Conservation (phyloP, 2,797 vertebrate genomes). For the Liasis olivaceus region DNA sequence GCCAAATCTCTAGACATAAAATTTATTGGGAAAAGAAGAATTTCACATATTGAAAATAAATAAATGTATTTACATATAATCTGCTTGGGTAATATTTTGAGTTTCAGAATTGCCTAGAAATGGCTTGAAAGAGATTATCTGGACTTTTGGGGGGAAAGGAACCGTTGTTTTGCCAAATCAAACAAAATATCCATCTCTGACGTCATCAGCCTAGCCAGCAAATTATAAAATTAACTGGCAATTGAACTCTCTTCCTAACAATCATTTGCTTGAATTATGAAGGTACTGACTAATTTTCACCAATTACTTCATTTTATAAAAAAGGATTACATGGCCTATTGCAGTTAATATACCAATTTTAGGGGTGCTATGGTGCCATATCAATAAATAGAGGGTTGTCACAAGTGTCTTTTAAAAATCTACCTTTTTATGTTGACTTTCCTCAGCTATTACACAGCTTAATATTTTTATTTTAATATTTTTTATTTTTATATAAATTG, state of each 20-base stretch:
- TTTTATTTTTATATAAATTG: background rate
- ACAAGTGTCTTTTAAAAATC: background rate
- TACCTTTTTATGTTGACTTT: background rate
- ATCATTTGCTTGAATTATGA: background rate
- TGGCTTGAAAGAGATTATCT: background rate
- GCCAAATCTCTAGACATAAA: background rate
- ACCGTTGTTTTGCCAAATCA: background rate
- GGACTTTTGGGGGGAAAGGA: background rate
- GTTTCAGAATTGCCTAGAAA: background rate
- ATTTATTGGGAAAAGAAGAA: background rate
- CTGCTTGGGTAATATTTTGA: background rate
- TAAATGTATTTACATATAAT: background rate
- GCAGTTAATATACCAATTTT: background rate
- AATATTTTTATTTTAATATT: background rate
- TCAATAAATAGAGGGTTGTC: background rate
- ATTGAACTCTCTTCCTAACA: background rate
- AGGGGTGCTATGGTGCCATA: background rate
- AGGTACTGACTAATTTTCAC: background rate
- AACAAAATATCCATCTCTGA: background rate
- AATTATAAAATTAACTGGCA: background rate
- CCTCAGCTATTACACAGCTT: background rate
- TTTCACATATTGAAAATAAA: background rate
- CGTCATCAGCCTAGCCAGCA: background rate
- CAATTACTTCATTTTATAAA: background rate
- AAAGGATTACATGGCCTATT: background rate